These are phyloP conservation scores for Julus scanicus DNA, from an alignment of 2,888 invertebrate species.

Conservation along the genomic window DNA sequence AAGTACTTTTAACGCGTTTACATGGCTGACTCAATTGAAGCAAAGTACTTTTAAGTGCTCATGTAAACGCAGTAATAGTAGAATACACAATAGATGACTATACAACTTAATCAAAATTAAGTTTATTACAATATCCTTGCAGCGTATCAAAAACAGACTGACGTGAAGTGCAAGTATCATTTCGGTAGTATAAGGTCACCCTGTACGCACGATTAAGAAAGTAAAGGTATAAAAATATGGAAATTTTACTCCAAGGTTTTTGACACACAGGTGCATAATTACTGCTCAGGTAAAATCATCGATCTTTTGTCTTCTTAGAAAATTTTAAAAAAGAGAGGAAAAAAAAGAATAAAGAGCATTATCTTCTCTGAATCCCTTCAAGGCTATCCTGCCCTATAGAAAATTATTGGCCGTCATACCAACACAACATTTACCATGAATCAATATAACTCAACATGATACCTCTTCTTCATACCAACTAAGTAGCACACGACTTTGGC, in stretches of 20 bases:
- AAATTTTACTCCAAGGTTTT: background rate
- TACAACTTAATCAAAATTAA: too few species aligned
- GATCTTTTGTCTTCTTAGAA: background rate
- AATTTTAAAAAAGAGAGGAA: background rate
- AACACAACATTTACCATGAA: background rate
- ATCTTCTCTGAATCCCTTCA: background rate
- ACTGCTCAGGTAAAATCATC: background rate
- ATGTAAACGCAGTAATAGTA: too few species aligned
- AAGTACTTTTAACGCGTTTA: too few species aligned
- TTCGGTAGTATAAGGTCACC: background rate
- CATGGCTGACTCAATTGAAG: too few species aligned
- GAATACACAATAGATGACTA: too few species aligned
- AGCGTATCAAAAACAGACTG: too few species aligned
- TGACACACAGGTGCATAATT: background rate
- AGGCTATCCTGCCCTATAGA: background rate
- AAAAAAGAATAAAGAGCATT: background rate
- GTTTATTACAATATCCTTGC: too few species aligned
- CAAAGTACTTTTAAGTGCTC: too few species aligned
- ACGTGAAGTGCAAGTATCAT: too few species aligned
- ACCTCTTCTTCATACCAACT: background rate
- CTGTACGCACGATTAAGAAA: background rate
- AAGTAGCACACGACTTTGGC: conserved; percentile 16
- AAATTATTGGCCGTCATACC: background rate
- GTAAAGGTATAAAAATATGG: background rate
- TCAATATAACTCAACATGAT: background rate